A percentile compares a stretch with the other conserved stretches of the same genome.
phyloP scores from a whole-genome alignment of 2,113 vertebrate species.

The Vidua chalybeata region DNA sequence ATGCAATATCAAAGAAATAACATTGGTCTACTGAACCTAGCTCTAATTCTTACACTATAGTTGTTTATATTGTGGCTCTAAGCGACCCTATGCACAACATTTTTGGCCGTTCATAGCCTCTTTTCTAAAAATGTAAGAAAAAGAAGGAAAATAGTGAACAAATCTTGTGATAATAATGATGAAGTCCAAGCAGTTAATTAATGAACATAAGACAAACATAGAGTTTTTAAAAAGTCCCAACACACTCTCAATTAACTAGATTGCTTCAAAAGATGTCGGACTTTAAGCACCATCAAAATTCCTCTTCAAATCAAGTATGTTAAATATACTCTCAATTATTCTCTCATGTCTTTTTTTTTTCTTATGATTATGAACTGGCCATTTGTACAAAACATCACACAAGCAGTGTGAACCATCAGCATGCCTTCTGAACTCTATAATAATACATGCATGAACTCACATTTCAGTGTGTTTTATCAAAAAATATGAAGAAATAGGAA shows the following conservation, averaged over 20 bases:
- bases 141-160: background rate
- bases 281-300: background rate
- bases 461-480: background rate
- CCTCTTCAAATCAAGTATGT: background rate
- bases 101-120: background rate
- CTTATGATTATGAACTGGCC: background rate
- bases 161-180: background rate
- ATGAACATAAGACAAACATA: background rate
- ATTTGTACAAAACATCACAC: background rate
- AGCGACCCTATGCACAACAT: rapidly evolving
- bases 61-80: background rate
- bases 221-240: background rate
- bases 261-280: background rate
- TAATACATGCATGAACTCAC: background rate
- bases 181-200: background rate
- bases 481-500: background rate
- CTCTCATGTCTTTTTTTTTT: background rate
- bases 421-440: background rate
- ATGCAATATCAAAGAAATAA: background rate
- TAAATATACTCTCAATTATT: background rate
- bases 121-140: background rate
- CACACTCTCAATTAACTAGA: background rate
- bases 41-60: background rate
- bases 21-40: background rate
- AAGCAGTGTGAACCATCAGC: background rate